Evolutionary conservation across 2,797 vertebrate species (phyloP), one percentile per base, ranked within the genome.

Genomic region (Balearica regulorum): DNA sequence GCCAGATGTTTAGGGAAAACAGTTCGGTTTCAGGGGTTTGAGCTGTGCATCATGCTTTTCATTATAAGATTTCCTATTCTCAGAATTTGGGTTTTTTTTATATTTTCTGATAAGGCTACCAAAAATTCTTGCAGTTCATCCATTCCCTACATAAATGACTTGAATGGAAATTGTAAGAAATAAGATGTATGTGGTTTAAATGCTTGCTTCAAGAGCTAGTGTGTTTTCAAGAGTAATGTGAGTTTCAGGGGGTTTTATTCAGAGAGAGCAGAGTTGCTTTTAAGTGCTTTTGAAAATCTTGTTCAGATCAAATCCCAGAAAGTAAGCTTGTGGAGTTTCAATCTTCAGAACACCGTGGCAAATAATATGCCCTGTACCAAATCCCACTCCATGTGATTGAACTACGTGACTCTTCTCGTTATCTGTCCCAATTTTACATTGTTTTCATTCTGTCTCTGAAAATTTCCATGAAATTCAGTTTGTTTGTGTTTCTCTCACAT

Each of bases 1-100:
- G 86, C 66, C 90, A 95, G 95, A 94, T 93, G 80, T 94, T 92
- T 94, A 77, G 41, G 60, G 68, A 81, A 83, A 84, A 73, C 31
- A 39, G 14, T 90, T 93, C 89, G 29, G 29, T 85, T 76, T 93
- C 57, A 80, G 71, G 8, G 16, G 46, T 91, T 90, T 87, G 51
- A 69, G 22, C 41, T 87, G 14, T 70, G 48, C 61, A 24, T 90
- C 53, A 20, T 85, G 81, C 55, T 94, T 89, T 93, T 93, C 64
- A 82, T 94, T 80, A 37, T n/a, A 87, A 77, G 28, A 55, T 68
- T 92, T 95, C 60, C 83, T 79, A 20, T 91, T 93, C 41, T 83
- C 57, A 49, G 41, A 62, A 10, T 39, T 60, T 58, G 39, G 39
- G 39, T 39, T 39, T 31, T 41, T 70, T 86, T 65, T 54, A 28